Conservation (phyloP, 2,888 invertebrate genomes). For the Agrotis ipsilon region DNA sequence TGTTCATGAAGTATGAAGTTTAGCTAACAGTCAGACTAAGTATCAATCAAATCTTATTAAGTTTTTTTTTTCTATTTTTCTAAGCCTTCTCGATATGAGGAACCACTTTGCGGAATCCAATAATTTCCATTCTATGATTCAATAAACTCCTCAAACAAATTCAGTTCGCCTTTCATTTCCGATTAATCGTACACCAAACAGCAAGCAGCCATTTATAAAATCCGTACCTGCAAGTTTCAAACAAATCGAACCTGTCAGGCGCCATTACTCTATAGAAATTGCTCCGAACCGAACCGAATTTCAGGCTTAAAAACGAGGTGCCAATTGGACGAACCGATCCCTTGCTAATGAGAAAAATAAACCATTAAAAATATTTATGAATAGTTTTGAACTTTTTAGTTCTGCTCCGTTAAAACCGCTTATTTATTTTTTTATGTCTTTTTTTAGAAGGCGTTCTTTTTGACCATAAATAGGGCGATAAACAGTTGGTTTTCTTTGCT, state of each 20-base stretch:
- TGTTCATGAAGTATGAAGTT: too few species aligned
- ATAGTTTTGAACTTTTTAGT: conserved; percentile 24
- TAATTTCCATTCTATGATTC: not conserved
- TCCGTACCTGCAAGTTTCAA: conserved; percentile 53
- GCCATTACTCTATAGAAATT: conserved; percentile 55
- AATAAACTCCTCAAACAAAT: conserved; percentile 16
- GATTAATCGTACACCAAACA: conserved; percentile 31
- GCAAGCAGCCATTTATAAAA: conserved; percentile 55
- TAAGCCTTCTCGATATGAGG: too few species aligned
- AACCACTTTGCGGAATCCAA: not conserved
- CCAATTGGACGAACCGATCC: conserved; percentile 61
- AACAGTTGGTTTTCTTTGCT: too few species aligned
- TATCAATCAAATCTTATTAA: too few species aligned
- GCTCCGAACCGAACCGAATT: conserved; percentile 49
- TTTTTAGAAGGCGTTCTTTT: too few species aligned
- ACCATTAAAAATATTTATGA: conserved; percentile 52
- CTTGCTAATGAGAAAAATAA: conserved; percentile 67
- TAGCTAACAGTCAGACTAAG: too few species aligned
- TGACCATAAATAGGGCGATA: too few species aligned
- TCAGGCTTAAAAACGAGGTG: conserved; percentile 65
- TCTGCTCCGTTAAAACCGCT: conserved; percentile 5
- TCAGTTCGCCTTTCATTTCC: conserved; percentile 27
- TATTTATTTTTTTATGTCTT: too few species aligned
- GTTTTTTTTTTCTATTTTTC: too few species aligned
- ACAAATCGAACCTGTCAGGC: conserved; percentile 61